A percentile compares a stretch with the other conserved stretches of the same genome.
These are phyloP conservation scores for Alloplasta piceator DNA, from an alignment of 2,888 invertebrate genomes.

Conservation along the genomic window DNA sequence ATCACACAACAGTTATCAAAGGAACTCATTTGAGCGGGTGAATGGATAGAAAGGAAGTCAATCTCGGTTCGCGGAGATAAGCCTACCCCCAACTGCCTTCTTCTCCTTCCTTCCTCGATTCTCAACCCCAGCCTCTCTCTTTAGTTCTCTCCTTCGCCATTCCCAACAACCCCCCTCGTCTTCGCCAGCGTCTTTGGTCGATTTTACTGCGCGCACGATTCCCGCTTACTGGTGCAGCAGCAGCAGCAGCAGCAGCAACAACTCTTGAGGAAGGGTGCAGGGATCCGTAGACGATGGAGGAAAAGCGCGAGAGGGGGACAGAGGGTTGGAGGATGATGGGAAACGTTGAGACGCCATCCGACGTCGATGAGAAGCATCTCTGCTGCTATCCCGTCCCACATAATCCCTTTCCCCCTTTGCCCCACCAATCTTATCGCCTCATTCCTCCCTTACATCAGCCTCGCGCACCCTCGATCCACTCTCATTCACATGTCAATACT, in stretches of 20 bases:
- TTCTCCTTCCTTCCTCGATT: conserved; percentile 52
- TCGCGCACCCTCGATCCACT: conserved; percentile 65
- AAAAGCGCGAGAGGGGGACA: not conserved
- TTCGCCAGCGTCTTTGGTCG: conserved; percentile 38
- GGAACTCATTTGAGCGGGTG: conserved; percentile 76
- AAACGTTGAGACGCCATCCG: conserved; percentile 62
- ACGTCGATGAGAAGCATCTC: conserved; percentile 65
- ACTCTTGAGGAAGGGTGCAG: conserved; percentile 39
- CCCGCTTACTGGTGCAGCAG: conserved; percentile 60
- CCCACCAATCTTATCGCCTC: conserved; percentile 51
- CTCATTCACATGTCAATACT: conserved; percentile 73
- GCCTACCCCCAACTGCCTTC: conserved; percentile 81
- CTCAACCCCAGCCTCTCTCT: too few relatives aligned
- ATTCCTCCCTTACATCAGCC: conserved; percentile 60
- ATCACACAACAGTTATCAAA: conserved; percentile 83
- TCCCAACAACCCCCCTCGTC: conserved; percentile 3
- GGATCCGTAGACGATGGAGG: conserved; percentile 2
- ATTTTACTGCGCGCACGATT: conserved; percentile 48
- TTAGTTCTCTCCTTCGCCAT: too few relatives aligned
- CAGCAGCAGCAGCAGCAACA: too few relatives aligned
- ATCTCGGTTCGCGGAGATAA: conserved; percentile 83
- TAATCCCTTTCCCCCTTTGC: not conserved
- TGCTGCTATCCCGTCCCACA: conserved; percentile 63
- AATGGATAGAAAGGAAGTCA: conserved; percentile 73
- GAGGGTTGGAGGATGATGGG: conserved; percentile 50